These are phyloP conservation scores for Lycocorax pyrrhopterus DNA, from an alignment of 2,113 vertebrate species.

Conservation along the genomic window DNA sequence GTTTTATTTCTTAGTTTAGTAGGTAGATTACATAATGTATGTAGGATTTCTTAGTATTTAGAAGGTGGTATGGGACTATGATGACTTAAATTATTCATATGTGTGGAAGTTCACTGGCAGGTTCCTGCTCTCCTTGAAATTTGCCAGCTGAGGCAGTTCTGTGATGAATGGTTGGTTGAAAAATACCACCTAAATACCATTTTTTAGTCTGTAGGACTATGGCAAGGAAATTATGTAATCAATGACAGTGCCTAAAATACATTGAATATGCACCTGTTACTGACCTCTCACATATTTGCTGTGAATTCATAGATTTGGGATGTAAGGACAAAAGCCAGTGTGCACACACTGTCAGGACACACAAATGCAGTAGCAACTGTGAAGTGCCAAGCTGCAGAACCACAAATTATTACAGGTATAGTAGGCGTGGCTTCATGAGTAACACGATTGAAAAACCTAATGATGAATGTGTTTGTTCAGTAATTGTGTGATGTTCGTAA, in stretches of 20 bases:
- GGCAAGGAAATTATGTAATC: neutral
- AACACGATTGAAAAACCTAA: neutral
- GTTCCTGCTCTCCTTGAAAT: neutral
- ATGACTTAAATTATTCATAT: neutral
- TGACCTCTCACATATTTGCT: neutral
- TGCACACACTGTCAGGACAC: slow-evolving; percentile 91
- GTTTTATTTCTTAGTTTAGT: neutral
- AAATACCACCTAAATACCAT: neutral
- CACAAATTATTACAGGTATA: slow-evolving; percentile 94
- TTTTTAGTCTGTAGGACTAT: neutral
- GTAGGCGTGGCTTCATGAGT: neutral
- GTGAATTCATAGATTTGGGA: slow-evolving; percentile 87
- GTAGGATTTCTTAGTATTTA: neutral
- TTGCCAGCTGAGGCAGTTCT: neutral
- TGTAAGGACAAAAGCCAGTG: slow-evolving; percentile 94
- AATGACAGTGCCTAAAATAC: neutral
- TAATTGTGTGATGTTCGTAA: neutral
- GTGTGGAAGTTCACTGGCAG: neutral
- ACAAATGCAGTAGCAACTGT: slow-evolving; percentile 98
- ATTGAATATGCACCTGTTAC: neutral
- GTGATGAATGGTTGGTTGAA: neutral
- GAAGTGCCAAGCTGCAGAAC: slow-evolving; percentile 91
- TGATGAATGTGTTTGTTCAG: neutral
- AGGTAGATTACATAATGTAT: neutral
- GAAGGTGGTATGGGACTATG: neutral